phyloP scores from a whole-genome alignment of 2,888 invertebrate genomes.

The Diachrysia chrysitis region DNA sequence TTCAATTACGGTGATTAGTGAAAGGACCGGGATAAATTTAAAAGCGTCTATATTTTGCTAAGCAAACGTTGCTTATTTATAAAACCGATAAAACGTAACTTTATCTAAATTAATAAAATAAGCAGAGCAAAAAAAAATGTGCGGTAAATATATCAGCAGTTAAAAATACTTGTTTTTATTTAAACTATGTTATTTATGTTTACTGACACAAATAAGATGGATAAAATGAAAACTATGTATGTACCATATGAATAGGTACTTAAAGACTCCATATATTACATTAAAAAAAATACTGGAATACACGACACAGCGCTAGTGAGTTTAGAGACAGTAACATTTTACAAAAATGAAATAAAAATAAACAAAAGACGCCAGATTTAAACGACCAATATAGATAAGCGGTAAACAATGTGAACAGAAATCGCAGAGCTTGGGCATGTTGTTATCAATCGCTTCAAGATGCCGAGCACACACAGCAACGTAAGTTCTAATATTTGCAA shows the following conservation, averaged over 20 bases:
- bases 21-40: background rate
- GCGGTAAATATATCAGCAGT: too few relatives aligned
- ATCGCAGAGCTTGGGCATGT: background rate
- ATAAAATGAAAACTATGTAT: too few relatives aligned
- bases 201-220: too few relatives aligned
- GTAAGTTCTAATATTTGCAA: background rate
- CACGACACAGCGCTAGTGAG: too few relatives aligned
- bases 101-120: background rate
- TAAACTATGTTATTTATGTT: too few relatives aligned
- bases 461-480: background rate
- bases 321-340: too few relatives aligned
- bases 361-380: background rate
- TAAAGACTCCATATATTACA: too few relatives aligned
- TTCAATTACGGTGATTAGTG: background rate
- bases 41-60: background rate
- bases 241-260: too few relatives aligned
- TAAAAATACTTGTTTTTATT: too few relatives aligned
- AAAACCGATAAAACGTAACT: background rate
- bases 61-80: background rate
- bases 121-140: background rate
- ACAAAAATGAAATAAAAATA: background rate
- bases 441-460: conserved; percentile 7
- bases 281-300: too few relatives aligned
- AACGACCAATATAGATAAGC: background rate
- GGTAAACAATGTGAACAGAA: background rate